Evolutionary conservation across 2,797 vertebrate genomes (phyloP), one percentile per base, ranked within the genome.

Genomic region (Threskiornis aethiopicus): DNA sequence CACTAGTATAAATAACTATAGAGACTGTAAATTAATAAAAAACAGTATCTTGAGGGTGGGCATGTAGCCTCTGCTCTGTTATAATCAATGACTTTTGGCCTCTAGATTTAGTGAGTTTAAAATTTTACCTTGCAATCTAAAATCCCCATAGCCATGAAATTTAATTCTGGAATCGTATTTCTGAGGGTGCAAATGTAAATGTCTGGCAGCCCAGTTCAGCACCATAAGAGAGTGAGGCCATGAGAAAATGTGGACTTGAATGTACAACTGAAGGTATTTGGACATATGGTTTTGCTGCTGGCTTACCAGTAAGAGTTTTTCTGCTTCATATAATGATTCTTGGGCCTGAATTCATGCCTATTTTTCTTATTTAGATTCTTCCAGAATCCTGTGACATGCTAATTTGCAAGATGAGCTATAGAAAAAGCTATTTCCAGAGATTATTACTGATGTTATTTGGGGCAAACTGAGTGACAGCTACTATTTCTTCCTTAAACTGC

Each of bases 391-490:
- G 35, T 83, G 84, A 88, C 71, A 75, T 78, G 89, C 59, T 93
- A 57, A 85, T 90, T 93, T 93, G 49, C 52, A 91, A 82, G 87
- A 91, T 33, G 59, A 94, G 76, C 82, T 87, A 84, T 37, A 92
- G 71, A 94, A 94, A 95, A 73, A 93, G 61, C 54, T 93, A 84
- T 91, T 91, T 95, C 72, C 76, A 76, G 79, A 84, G 65, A 78
- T 96, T 94, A 92, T 95, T 92, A 78, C 57, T 93, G 67, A 80
- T 79, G 52, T 93, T 96, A 94, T 96, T 93, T 95, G 95, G 91
- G 92, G 54, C 95, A 96, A 92, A 75, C 37, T 91, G 84, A 96
- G 52, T 89, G 94, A 92, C 85, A 93, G 81, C 28, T 89, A 87
- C 71, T 91, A 54, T 93, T 95, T 80, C 84, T 90, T 93, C 29